Conservation (phyloP, 2,888 invertebrate genomes). For the Pristionchus japonicus region DNA sequence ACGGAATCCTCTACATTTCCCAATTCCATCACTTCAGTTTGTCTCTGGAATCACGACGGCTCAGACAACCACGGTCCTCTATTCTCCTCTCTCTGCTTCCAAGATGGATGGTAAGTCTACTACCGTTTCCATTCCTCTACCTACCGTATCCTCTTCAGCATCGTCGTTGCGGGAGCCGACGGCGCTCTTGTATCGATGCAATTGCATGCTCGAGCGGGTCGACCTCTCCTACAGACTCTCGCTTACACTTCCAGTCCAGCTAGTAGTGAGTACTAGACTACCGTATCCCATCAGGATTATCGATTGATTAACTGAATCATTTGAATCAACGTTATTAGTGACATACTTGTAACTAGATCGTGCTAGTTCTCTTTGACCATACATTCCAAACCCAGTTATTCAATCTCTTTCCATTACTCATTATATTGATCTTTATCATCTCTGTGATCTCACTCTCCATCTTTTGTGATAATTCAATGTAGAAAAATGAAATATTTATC, state of each 20-base stretch:
- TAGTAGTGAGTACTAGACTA: constrained; percentile 15
- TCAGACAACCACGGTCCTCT: constrained; percentile 39
- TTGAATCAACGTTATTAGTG: background rate
- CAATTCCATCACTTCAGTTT: background rate
- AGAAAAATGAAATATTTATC: constrained; percentile 23
- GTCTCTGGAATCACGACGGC: constrained; percentile 46
- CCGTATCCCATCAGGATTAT: background rate
- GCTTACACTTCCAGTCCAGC: constrained; percentile 35
- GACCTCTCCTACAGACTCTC: constrained; percentile 45
- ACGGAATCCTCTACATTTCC: background rate
- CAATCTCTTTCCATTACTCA: background rate
- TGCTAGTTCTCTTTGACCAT: background rate
- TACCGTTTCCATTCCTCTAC: background rate
- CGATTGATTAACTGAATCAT: background rate
- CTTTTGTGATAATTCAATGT: background rate
- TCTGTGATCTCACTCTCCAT: constrained; percentile 23
- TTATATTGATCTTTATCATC: background rate
- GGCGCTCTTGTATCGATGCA: constrained; percentile 46
- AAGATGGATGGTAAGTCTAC: constrained; percentile 42
- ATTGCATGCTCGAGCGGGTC: constrained; percentile 46
- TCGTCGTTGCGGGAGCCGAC: constrained; percentile 46
- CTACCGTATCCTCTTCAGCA: constrained; percentile 35
- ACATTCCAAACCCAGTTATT: background rate
- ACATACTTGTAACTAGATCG: background rate
- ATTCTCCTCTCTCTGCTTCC: constrained; percentile 42